Conservation (phyloP, 37 sponge, comb jelly and placozoan species). For the Corticium candelabrum region DNA sequence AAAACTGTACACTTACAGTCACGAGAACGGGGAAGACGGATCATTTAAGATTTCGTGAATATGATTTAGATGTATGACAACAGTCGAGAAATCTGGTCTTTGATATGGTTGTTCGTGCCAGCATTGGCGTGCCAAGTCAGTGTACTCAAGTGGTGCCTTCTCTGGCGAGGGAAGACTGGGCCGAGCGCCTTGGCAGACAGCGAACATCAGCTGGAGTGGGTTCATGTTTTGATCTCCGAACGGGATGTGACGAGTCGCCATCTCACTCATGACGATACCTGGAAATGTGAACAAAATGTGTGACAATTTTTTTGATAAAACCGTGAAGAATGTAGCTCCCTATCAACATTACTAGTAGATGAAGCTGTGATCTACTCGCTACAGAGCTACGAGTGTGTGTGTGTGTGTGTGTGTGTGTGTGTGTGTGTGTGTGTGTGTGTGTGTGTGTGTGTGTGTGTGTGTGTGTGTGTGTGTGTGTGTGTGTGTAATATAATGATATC, state of each 20-base stretch:
- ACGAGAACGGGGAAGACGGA: too few species aligned
- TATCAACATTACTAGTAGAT: too few species aligned
- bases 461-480: conserved; percentile 17
- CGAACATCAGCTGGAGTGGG: not conserved
- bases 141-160: not conserved
- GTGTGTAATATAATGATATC: too few species aligned
- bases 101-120: not conserved
- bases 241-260: not conserved
- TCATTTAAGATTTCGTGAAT: too few species aligned
- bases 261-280: not conserved
- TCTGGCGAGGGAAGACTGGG: not conserved
- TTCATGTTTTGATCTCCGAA: not conserved
- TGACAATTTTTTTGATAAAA: too few species aligned
- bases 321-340: too few species aligned
- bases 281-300: too few species aligned
- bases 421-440: conserved; percentile 25
- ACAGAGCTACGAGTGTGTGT: too few species aligned
- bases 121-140: not conserved
- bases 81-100: not conserved
- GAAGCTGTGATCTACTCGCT: too few species aligned
- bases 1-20: too few species aligned
- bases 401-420: conserved; percentile 10
- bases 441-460: conserved; percentile 24
- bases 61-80: not conserved
- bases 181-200: not conserved